Percentiles rank a stretch among this genome's conserved stretches.
Conservation (phyloP, 2,113 vertebrate genomes). For the Rhodinocichla rosea region DNA sequence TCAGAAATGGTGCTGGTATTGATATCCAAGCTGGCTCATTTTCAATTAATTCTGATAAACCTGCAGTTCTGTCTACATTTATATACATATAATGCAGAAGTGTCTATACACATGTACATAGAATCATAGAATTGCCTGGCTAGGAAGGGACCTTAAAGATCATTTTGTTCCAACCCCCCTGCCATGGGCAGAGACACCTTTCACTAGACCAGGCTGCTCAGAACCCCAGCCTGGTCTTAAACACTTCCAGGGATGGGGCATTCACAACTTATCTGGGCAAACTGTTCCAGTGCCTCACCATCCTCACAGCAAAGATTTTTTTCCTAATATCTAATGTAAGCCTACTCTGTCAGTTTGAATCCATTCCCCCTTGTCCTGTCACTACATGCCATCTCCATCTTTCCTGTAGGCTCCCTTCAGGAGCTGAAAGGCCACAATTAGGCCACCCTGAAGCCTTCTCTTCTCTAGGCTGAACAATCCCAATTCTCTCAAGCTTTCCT, state of each 20-base stretch:
- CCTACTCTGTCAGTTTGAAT: no score
- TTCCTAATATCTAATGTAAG: neutral
- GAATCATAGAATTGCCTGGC: neutral
- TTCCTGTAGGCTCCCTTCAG: neutral
- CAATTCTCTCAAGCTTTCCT: neutral
- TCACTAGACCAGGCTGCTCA: neutral
- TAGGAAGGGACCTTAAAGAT: neutral
- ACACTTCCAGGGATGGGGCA: neutral
- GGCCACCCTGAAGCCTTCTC: neutral
- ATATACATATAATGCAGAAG: neutral
- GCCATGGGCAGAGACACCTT: neutral
- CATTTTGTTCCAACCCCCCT: accelerated
- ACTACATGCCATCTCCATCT: neutral
- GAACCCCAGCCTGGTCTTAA: neutral
- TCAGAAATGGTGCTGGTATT: neutral
- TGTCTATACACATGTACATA: neutral
- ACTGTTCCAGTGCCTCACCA: neutral
- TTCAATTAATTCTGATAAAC: neutral
- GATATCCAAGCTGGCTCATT: neutral
- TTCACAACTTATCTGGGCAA: neutral
- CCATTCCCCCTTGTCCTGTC: neutral
- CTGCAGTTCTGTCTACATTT: neutral
- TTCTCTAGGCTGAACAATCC: neutral
- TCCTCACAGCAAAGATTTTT: neutral
- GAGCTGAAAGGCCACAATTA: neutral